Evolutionary conservation across 2,888 invertebrate species (phyloP), one percentile per base, ranked within the genome.

Genomic region (Nasonia oneida): DNA sequence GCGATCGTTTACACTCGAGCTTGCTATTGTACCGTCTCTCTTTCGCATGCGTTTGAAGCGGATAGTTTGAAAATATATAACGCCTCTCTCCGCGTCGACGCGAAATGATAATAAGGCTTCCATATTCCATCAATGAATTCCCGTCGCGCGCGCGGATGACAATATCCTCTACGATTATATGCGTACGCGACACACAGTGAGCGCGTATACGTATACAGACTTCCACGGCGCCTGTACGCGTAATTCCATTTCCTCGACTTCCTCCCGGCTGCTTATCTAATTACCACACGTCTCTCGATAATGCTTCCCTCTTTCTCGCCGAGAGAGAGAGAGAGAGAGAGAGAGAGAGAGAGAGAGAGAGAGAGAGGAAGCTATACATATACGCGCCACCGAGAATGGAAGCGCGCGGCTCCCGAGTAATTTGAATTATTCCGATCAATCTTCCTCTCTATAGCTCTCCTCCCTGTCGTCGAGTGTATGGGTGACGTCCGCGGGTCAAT

Each of bases 401-500:
- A 83, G 73, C 87, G 81, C 61, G n/a, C 50, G 39, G 82, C 86
- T 64, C 39, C 23, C 77, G 71, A 86, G 85, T 81, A 81, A 88
- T 88, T 88, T 85, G 81, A 88, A 88, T 88, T 87, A 88, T 88
- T 87, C 84, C 87, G 83, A 87, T 88, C 88, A 87, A 88, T 88
- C 87, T 88, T 87, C 86, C 74, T 77, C 57, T 42, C 33, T 29
- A 29, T 29, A 1, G 29, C 29, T 61, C 18, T 64, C 84, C 57
- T 57, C 53, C 73, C 47, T n/a, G 4, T 37, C 42, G 12, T 50
- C 12, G 50, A 14, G 57, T n/a, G 57, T n/a, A n/a, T 57, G 15
- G 39, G 70, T 18, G 18, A 23, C 33, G 42, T 15, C 39, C 1
- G 33, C 61, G 50, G 79, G 79, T 79, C 79, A 79, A 67, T 70